A percentile compares a stretch with the other conserved stretches of the same genome.
Evolutionary conservation across 2,888 invertebrate genomes (phyloP).

Genomic region (Desoria tigrina): DNA sequence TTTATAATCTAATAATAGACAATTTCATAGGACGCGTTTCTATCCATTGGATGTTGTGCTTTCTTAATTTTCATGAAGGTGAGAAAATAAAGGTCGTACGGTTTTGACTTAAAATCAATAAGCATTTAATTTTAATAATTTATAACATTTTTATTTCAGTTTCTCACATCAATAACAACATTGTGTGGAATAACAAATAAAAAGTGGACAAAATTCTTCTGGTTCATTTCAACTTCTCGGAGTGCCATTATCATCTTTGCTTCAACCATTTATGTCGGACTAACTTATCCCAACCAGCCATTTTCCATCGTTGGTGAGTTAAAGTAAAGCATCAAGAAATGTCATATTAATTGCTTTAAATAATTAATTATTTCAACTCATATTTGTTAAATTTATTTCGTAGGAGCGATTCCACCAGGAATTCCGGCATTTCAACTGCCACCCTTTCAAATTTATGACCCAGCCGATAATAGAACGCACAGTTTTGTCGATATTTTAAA

Average conservation of each 20-base stretch:
- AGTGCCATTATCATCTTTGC: constrained; percentile 45
- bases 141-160: constrained; percentile 16
- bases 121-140: constrained; percentile 7
- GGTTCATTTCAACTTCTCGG: constrained; percentile 45
- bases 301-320: constrained; percentile 40
- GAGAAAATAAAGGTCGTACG: not conserved
- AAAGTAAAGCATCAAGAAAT: not conserved
- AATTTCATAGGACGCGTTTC: constrained; percentile 22
- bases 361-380: too few relatives aligned
- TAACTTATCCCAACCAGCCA: constrained; percentile 29
- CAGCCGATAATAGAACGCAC: constrained; percentile 30
- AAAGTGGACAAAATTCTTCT: constrained; percentile 35
- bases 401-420: constrained; percentile 41
- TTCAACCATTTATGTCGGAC: constrained; percentile 35
- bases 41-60: constrained; percentile 3
- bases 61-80: constrained; percentile 8
- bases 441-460: constrained; percentile 35
- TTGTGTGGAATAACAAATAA: constrained; percentile 24
- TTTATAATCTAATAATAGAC: not conserved
- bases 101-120: too few relatives aligned
- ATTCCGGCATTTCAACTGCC: constrained; percentile 40
- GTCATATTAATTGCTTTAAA: not conserved
- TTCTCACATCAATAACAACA: constrained; percentile 28
- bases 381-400: too few relatives aligned
- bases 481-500: constrained; percentile 34